These are phyloP conservation scores for Otis tarda DNA, from an alignment of 2,113 vertebrate species.

Conservation along the genomic window DNA sequence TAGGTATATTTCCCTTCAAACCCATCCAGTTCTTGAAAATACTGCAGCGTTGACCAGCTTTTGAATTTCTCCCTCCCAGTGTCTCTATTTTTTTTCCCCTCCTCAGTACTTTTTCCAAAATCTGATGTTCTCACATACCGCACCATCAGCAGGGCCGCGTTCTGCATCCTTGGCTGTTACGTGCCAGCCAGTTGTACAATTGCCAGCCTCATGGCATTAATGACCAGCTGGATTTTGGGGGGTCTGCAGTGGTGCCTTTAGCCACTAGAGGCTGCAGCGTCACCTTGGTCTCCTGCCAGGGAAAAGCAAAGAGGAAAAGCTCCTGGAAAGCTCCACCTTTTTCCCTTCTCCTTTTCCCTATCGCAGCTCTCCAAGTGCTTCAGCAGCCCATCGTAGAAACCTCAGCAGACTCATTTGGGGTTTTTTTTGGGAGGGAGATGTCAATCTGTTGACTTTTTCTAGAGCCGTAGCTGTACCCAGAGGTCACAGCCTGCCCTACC, in stretches of 20 bases:
- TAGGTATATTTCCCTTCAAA: not conserved
- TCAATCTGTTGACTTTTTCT: not conserved
- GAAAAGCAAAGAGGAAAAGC: not conserved
- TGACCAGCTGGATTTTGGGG: not conserved
- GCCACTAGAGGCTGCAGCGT: not conserved
- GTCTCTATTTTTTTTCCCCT: not conserved
- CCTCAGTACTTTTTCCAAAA: not conserved
- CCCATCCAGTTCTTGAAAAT: not conserved
- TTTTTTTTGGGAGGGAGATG: not conserved
- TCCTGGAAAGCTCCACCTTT: not conserved
- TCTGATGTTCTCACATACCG: not conserved
- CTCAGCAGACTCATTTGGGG: not conserved
- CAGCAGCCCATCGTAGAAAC: not conserved
- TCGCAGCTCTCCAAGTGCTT: not conserved
- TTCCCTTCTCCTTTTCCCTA: not conserved
- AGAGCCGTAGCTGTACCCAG: not conserved
- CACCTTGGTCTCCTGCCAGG: not conserved
- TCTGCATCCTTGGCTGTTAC: rapidly evolving
- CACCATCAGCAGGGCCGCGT: not conserved
- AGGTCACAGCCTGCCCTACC: not conserved
- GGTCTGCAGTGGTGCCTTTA: not conserved
- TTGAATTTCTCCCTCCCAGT: not conserved
- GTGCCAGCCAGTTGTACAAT: not conserved
- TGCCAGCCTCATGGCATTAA: not conserved
- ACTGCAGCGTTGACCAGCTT: not conserved